Base-by-base conservation (phyloP, 2,888 invertebrate genomes). In the Drosophila prolongata region DNA sequence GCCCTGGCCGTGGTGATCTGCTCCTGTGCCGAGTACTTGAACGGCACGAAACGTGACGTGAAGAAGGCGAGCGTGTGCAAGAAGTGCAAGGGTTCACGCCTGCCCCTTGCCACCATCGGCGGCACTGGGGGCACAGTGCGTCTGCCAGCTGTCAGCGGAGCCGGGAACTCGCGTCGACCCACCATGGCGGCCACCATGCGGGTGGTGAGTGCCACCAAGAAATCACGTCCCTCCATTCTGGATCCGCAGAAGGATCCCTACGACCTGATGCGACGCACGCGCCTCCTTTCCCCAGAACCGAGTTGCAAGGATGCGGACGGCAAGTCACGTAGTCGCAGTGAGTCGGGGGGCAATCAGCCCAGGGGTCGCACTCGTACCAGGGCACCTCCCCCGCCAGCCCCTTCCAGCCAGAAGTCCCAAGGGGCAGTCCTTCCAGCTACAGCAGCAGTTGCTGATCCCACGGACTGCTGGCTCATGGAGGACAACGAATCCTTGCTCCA, bases 31-130 rank as follows among this genome's bases (percentile, higher is more conserved):
- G 96, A 96, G 93, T 96, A 96, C 91, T 93, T 96, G 65, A 95
- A 94, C 77, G 96, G 96, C 87, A 96, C 96, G 65, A 95, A 95
- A 92, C 94, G 95, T 91, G 94, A 94, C 86, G 94, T 94, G 90
- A 96, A 96, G 93, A 94, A 95, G 91, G 95, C 96, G 89, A 94
- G 94, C 91, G 94, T 95, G 86, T 96, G 96, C 93, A 96, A 96
- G 93, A 96, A 96, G 93, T 96, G 96, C 93, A 96, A 96, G 90
- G 96, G 96, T 86, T 95, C 96, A 89, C 94, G 96, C 78, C 93
- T 96, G 89, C 95, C 96, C 68, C 93, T 96, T 83, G 94, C 95
- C 70, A 94, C 94, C 80, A 93, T 94, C 73, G 96, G 96, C 54
- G 88, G 94, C 71, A 96, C 53, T 10, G 72, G 95, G 80, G 96